Conservation (phyloP, 2,113 vertebrate species). For the Hyperoodon ampullatus region DNA sequence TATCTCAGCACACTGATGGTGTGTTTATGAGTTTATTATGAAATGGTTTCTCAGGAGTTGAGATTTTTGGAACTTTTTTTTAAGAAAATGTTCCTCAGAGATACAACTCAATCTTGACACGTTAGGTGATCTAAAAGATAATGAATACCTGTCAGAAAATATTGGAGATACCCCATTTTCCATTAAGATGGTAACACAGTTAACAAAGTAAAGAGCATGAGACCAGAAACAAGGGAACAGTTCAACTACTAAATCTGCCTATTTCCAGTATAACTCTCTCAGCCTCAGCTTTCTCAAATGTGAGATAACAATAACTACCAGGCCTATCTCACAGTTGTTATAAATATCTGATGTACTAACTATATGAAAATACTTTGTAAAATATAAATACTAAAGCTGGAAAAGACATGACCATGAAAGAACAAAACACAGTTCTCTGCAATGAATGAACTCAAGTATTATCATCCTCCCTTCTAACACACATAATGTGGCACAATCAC, state of each 20-base stretch:
- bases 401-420: not conserved
- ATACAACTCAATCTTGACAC: not conserved
- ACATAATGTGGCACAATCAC: not conserved
- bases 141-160: slow-evolving; percentile 31
- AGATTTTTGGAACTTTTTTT: not conserved
- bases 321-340: not conserved
- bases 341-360: not conserved
- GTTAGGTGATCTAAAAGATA: slow-evolving; percentile 35
- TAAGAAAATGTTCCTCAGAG: slow-evolving; percentile 29
- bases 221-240: not conserved
- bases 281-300: slow-evolving; percentile 7
- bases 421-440: not conserved
- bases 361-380: not conserved
- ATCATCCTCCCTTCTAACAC: not conserved
- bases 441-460: not conserved
- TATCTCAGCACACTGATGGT: slow-evolving; percentile 16
- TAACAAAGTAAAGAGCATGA: slow-evolving; percentile 19
- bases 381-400: not conserved
- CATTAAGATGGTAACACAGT: not conserved
- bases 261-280: slow-evolving; percentile 12
- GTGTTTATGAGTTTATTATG: not conserved
- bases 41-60: slow-evolving; percentile 9
- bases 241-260: not conserved
- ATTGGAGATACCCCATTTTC: not conserved
- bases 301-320: not conserved